phyloP scores from a whole-genome alignment of 2,797 vertebrate species.

The Tauraco hartlaubi region DNA sequence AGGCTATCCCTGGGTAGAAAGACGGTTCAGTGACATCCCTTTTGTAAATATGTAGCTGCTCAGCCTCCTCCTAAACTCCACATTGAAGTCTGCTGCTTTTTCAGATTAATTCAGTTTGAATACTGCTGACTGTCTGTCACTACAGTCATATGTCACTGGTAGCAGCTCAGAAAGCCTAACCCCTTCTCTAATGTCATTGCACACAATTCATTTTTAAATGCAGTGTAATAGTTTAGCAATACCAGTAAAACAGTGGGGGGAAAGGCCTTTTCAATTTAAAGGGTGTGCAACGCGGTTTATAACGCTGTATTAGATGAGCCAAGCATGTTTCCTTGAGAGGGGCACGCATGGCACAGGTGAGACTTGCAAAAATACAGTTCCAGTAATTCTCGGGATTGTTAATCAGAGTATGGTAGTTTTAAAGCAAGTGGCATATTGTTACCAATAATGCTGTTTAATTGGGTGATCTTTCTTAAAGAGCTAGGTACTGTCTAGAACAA shows the following conservation, averaged over 20 bases:
- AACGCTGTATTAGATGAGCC: constrained; percentile 2
- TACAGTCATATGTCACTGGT: constrained; percentile 79
- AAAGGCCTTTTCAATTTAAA: constrained; percentile 65
- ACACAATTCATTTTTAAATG: constrained; percentile 80
- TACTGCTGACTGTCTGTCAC: constrained; percentile 80
- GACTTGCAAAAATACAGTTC: neutral
- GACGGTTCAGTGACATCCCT: constrained; percentile 81
- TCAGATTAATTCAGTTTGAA: constrained; percentile 84
- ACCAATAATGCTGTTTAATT: neutral
- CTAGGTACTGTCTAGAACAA: neutral
- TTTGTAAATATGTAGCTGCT: constrained; percentile 82
- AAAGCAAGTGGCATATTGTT: neutral
- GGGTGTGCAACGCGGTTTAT: constrained; percentile 57
- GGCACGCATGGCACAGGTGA: neutral
- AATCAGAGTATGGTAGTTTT: neutral
- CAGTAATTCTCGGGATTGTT: neutral
- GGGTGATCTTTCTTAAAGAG: neutral
- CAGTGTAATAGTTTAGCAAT: constrained; percentile 70
- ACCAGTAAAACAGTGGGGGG: constrained; percentile 46
- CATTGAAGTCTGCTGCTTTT: constrained; percentile 81
- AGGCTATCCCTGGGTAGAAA: constrained; percentile 81
- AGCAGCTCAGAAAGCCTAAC: constrained; percentile 81
- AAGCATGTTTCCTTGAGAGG: neutral
- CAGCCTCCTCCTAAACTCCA: constrained; percentile 76
- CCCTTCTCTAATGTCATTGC: constrained; percentile 77